These are phyloP conservation scores for Geodia barretti DNA, from an alignment of 37 sponge, comb jelly and placozoan genomes.

Conservation along the genomic window DNA sequence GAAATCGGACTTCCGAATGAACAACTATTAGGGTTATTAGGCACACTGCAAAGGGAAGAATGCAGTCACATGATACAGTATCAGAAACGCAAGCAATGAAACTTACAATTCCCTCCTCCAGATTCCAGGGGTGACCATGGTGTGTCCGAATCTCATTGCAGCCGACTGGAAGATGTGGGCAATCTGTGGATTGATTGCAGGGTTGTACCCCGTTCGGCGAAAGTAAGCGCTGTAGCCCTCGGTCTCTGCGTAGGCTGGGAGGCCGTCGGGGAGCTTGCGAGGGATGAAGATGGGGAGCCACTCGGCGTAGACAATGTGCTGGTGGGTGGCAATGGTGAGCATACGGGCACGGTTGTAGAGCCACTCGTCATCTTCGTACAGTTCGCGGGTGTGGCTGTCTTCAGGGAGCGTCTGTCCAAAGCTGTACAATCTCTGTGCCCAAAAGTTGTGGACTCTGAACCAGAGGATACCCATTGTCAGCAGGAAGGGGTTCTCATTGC, in stretches of 20 bases:
- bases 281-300: conserved; percentile 91
- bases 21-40: neutral
- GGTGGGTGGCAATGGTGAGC: conserved; percentile 93
- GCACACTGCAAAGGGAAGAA: neutral
- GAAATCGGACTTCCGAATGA: neutral
- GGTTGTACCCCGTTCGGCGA: conserved; percentile 74
- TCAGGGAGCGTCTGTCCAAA: neutral
- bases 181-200: conserved; percentile 81
- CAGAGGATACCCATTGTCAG: conserved; percentile 88
- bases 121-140: conserved; percentile 91
- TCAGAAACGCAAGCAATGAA: neutral
- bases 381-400: neutral
- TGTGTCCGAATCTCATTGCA: conserved; percentile 97
- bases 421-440: conserved; percentile 51
- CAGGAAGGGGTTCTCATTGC: conserved; percentile 94
- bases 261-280: conserved; percentile 36
- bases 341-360: conserved; percentile 90
- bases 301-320: conserved; percentile 84
- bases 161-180: conserved; percentile 94
- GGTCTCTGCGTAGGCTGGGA: conserved; percentile 16
- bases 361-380: conserved; percentile 78
- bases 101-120: conserved; percentile 65
- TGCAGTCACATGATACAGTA: neutral
- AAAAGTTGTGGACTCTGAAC: conserved; percentile 92
- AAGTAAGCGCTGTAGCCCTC: conserved; percentile 70